These are phyloP conservation scores for Drosophila subobscura DNA, from an alignment of 1,140 invertebrate genomes.

Conservation along the genomic window DNA sequence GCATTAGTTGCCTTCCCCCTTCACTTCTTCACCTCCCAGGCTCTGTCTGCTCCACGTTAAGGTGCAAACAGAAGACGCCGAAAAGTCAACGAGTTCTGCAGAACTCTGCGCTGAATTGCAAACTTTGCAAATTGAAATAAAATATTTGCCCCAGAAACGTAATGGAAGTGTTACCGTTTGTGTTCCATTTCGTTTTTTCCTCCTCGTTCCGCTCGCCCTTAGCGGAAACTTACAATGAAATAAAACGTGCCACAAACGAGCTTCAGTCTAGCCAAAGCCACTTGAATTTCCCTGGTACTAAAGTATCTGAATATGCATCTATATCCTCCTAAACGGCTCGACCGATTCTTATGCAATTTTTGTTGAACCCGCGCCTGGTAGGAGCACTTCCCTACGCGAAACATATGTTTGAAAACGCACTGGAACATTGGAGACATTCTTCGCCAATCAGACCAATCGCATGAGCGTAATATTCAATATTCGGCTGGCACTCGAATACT, in stretches of 20 bases:
- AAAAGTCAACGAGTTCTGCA: conserved; percentile 36
- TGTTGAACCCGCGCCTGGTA: no score
- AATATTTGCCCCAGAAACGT: conserved; percentile 58
- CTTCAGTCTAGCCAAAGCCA: no score
- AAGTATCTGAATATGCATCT: no score
- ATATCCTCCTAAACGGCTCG: no score
- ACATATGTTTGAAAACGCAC: no score
- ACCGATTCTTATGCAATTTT: no score
- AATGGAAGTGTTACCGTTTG: conserved; percentile 47
- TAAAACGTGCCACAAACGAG: not conserved
- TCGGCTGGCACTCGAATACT: no score
- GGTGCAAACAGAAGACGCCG: conserved; percentile 41
- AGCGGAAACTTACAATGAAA: not conserved
- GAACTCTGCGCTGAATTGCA: conserved; percentile 37
- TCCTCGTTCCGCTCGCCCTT: not conserved
- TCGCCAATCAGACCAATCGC: no score
- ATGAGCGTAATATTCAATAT: no score
- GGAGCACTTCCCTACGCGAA: no score
- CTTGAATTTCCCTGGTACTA: no score
- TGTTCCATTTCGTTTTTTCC: conserved; percentile 3
- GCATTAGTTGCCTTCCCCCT: conserved; percentile 53
- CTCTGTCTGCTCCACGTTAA: conserved; percentile 14
- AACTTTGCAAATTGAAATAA: conserved; percentile 66
- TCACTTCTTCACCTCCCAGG: not conserved
- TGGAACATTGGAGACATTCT: no score